Evolutionary conservation across 2,113 vertebrate species (phyloP).

Genomic region (Pangasianodon hypophthalmus): DNA sequence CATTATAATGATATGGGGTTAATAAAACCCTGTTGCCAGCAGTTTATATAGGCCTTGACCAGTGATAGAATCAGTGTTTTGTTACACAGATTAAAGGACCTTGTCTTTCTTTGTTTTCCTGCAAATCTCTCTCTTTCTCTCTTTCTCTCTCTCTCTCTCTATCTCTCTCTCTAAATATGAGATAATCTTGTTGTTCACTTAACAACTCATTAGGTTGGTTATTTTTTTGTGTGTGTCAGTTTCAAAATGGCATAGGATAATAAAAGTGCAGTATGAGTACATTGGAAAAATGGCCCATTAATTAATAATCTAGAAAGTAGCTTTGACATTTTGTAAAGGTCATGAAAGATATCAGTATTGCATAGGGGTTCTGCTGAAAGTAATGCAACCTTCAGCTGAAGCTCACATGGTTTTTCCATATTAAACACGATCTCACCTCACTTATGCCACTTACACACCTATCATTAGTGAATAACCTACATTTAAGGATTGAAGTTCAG

Average conservation of each 20-base stretch:
- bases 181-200: neutral
- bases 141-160: neutral
- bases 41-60: neutral
- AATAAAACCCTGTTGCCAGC: neutral
- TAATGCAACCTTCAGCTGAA: neutral
- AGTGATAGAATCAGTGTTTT: neutral
- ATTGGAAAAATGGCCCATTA: slow-evolving; percentile 7
- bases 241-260: neutral
- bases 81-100: neutral
- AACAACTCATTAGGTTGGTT: neutral
- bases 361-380: neutral
- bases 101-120: neutral
- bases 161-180: neutral
- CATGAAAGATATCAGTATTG: slow-evolving; percentile 6
- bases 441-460: neutral
- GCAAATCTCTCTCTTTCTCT: neutral
- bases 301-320: slow-evolving; percentile 30
- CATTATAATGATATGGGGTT: neutral
- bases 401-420: neutral
- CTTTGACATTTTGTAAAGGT: slow-evolving; percentile 33
- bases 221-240: neutral
- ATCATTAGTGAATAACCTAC: neutral
- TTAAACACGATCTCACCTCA: neutral
- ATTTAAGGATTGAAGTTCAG: neutral
- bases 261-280: neutral